Conservation (phyloP, 2,888 invertebrate genomes). For the Lymantria dispar region DNA sequence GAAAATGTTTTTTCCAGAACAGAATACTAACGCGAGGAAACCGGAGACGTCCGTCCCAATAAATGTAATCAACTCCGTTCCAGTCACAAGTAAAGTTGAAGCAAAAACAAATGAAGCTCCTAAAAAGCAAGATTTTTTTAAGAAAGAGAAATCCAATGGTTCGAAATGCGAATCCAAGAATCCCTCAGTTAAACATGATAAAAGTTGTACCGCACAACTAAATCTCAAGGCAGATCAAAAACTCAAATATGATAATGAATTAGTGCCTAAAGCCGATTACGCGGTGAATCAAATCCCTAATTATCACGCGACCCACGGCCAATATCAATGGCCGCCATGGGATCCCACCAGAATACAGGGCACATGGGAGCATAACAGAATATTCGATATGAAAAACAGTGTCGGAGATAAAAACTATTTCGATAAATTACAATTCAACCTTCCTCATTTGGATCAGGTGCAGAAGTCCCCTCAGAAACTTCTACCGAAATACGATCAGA, state of each 20-base stretch:
- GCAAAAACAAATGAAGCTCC: slow-evolving; percentile 64
- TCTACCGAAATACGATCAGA: slow-evolving; percentile 77
- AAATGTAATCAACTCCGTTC: slow-evolving; percentile 70
- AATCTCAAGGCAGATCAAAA: slow-evolving; percentile 71
- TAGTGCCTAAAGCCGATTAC: slow-evolving; percentile 84
- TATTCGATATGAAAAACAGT: slow-evolving; percentile 72
- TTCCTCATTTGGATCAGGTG: slow-evolving; percentile 82
- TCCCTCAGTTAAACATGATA: slow-evolving; percentile 69
- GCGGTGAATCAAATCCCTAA: slow-evolving; percentile 86
- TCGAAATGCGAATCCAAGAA: slow-evolving; percentile 65
- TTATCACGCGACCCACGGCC: slow-evolving; percentile 84
- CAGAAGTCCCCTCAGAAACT: slow-evolving; percentile 84
- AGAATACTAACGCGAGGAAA: slow-evolving; percentile 59
- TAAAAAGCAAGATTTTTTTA: slow-evolving; percentile 79
- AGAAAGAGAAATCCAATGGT: slow-evolving; percentile 72
- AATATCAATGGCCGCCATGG: slow-evolving; percentile 86
- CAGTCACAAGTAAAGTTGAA: slow-evolving; percentile 65
- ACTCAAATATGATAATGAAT: slow-evolving; percentile 77
- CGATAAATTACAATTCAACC: slow-evolving; percentile 83
- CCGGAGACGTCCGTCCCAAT: slow-evolving; percentile 72
- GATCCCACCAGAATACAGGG: slow-evolving; percentile 74
- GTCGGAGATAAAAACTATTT: slow-evolving; percentile 81
- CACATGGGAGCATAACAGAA: slow-evolving; percentile 79
- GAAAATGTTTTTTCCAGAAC: slow-evolving; percentile 76
- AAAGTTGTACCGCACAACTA: slow-evolving; percentile 61